phyloP scores from a whole-genome alignment of 2,797 vertebrate species.

The Peromyscus aztecus region DNA sequence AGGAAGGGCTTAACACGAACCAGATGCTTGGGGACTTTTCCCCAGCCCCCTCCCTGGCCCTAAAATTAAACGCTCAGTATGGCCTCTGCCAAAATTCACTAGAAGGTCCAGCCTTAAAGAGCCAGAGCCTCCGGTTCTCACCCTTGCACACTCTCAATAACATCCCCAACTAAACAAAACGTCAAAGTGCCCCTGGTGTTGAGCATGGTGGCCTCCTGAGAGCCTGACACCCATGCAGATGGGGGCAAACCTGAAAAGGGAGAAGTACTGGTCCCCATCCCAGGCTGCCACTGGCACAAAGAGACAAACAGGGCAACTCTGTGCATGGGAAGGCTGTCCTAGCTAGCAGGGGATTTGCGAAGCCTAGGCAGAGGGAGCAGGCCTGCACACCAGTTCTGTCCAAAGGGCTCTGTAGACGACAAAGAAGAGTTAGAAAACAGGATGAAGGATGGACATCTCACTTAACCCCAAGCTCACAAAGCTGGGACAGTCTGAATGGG shows the following conservation, averaged over 20 bases:
- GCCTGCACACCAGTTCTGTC: neutral
- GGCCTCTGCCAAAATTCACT: constrained; percentile 84
- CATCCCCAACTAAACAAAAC: constrained; percentile 65
- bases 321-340: too few species aligned
- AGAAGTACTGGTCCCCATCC: neutral
- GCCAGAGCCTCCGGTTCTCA: constrained; percentile 75
- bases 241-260: neutral
- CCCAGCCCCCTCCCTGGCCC: constrained; percentile 83
- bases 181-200: constrained; percentile 52
- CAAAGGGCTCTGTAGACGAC: neutral
- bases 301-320: neutral
- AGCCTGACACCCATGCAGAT: neutral
- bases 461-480: constrained; percentile 37
- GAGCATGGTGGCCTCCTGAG: neutral
- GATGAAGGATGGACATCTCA: neutral
- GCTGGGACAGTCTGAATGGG: neutral
- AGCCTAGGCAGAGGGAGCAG: neutral
- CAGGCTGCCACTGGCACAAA: neutral
- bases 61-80: constrained; percentile 86
- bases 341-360: neutral
- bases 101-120: constrained; percentile 84
- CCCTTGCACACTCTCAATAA: constrained; percentile 67
- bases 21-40: constrained; percentile 87
- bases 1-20: constrained; percentile 86
- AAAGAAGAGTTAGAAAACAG: constrained; percentile 28